Percentiles rank a stretch among this genome's conserved stretches.
Conservation (phyloP, 2,797 vertebrate genomes). For the Catamblyrhynchus diadema region DNA sequence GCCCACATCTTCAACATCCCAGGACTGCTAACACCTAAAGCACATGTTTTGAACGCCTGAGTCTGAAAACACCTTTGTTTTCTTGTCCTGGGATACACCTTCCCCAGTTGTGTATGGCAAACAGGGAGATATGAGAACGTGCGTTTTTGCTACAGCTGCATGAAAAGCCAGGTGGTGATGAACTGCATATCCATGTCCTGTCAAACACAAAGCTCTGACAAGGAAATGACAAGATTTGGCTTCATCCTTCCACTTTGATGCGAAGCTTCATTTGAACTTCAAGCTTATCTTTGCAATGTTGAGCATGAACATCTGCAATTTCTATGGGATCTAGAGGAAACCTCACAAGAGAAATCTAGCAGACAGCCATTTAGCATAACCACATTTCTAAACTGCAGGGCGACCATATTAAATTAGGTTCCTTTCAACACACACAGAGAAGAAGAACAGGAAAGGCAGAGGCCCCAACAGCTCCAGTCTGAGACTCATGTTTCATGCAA, state of each 20-base stretch:
- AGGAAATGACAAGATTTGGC: conserved; percentile 10
- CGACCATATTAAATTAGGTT: neutral
- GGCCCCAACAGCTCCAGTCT: neutral
- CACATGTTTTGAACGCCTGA: neutral
- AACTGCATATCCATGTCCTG: neutral
- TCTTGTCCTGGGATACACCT: neutral
- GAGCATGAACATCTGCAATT: conserved; percentile 35
- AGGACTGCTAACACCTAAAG: neutral
- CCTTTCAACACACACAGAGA: neutral
- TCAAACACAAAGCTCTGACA: neutral
- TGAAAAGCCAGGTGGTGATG: neutral
- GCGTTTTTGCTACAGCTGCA: neutral
- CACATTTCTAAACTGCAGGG: neutral
- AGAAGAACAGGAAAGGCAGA: conserved; percentile 51
- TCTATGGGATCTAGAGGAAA: conserved; percentile 3
- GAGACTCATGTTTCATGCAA: neutral
- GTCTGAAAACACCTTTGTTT: neutral
- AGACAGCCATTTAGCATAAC: neutral
- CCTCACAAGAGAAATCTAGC: neutral
- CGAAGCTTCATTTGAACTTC: conserved; percentile 31
- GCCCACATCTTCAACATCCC: neutral
- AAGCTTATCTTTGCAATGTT: neutral
- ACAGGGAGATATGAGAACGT: neutral
- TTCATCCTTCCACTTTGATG: conserved; percentile 3
- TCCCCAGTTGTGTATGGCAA: neutral